Percentiles rank a stretch among this genome's conserved stretches.
Evolutionary conservation across 1,140 invertebrate genomes (phyloP).

Genomic region (Drosophila mojavensis): DNA sequence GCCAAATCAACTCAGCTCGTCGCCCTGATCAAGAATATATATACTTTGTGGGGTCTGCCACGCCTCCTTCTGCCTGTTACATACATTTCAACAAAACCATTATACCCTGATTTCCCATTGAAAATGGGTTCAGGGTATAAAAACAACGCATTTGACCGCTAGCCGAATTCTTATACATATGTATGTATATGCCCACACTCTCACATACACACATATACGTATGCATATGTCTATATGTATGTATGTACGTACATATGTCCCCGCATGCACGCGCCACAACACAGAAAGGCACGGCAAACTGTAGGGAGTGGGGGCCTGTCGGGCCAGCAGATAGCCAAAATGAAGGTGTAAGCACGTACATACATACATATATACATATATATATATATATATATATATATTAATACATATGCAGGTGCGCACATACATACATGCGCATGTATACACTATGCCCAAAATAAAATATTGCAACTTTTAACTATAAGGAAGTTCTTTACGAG

Average conservation of each 20-base stretch:
- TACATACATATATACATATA: not conserved
- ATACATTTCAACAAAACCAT: too few species aligned
- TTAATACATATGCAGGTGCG: slow-evolving; percentile 3
- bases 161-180: slow-evolving; percentile 38
- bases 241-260: slow-evolving; percentile 5
- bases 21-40: too few species aligned
- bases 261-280: not conserved
- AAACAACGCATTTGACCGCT: not conserved
- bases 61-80: too few species aligned
- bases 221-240: not conserved
- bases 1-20: too few species aligned
- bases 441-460: slow-evolving; percentile 62
- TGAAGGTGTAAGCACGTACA: slow-evolving; percentile 67
- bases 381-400: not conserved
- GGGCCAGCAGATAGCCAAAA: slow-evolving; percentile 49
- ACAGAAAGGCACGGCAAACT: slow-evolving; percentile 1
- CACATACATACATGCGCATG: slow-evolving; percentile 12
- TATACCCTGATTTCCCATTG: too few species aligned
- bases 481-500: not conserved
- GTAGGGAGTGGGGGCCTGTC: not conserved
- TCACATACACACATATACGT: not conserved
- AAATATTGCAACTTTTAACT: slow-evolving; percentile 69
- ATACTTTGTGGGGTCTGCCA: too few species aligned
- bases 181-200: not conserved
- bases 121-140: too few species aligned